phyloP scores from a whole-genome alignment of 2,888 invertebrate genomes.

The Cepaea hortensis region DNA sequence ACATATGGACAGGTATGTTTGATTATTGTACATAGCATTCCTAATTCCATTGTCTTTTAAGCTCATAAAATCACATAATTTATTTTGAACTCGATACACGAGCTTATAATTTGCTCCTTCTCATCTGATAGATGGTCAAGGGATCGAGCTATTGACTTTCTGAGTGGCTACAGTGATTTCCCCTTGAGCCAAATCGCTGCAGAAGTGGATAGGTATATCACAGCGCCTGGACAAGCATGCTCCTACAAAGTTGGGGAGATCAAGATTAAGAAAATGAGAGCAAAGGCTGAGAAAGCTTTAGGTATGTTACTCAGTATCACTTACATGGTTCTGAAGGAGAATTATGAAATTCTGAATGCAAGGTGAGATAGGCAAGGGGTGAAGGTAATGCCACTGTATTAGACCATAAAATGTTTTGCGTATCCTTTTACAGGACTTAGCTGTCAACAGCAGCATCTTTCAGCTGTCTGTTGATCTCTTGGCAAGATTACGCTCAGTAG shows the following conservation, averaged over 20 bases:
- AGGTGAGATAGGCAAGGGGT: background rate
- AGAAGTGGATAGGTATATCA: constrained; percentile 71
- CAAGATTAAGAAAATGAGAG: constrained; percentile 63
- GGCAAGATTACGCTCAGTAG: too few species aligned
- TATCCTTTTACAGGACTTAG: too few species aligned
- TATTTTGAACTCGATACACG: background rate
- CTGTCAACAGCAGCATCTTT: too few species aligned
- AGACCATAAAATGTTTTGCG: too few species aligned
- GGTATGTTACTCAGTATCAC: constrained; percentile 54
- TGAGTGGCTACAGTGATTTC: constrained; percentile 61
- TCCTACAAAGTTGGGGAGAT: constrained; percentile 68
- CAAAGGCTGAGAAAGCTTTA: constrained; percentile 63
- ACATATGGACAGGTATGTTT: too few species aligned
- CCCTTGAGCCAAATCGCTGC: constrained; percentile 55
- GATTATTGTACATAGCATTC: too few species aligned
- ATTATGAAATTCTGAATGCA: background rate
- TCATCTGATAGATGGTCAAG: constrained; percentile 61
- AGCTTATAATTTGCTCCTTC: background rate
- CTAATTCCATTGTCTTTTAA: too few species aligned
- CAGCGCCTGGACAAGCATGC: constrained; percentile 71
- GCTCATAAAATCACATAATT: too few species aligned
- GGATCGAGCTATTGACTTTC: constrained; percentile 63
- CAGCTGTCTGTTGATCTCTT: too few species aligned
- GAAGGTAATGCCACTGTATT: too few species aligned
- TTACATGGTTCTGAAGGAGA: too few species aligned